A percentile compares a stretch with the other conserved stretches of the same genome.
These are phyloP conservation scores for Drosophila rufa DNA, from an alignment of 1,140 invertebrate species.

Conservation along the genomic window DNA sequence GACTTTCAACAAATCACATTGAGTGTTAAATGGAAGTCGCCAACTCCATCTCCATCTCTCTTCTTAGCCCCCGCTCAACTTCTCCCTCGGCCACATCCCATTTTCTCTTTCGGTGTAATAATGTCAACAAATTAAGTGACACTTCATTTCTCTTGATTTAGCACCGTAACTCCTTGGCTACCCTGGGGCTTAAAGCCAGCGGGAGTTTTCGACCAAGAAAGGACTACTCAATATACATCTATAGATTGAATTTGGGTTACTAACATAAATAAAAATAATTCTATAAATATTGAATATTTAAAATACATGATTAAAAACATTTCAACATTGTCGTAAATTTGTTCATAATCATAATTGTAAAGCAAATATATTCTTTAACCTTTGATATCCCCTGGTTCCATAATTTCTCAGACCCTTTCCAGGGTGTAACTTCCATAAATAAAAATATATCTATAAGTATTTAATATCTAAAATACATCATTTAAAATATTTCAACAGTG, in stretches of 20 bases:
- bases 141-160: slow-evolving; percentile 85
- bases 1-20: slow-evolving; percentile 8
- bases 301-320: too few relatives aligned
- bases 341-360: neutral
- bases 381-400: neutral
- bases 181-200: neutral
- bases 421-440: slow-evolving; percentile 1
- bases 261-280: too few relatives aligned
- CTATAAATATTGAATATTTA: too few relatives aligned
- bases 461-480: too few relatives aligned
- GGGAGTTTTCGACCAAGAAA: neutral
- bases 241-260: too few relatives aligned
- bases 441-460: too few relatives aligned
- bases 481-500: too few relatives aligned
- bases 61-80: neutral
- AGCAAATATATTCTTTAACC: too few relatives aligned
- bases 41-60: neutral
- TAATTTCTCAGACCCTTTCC: neutral
- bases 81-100: neutral
- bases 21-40: slow-evolving; percentile 15
- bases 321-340: too few relatives aligned
- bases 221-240: too few relatives aligned
- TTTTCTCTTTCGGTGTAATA: slow-evolving; percentile 55
- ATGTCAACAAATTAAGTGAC: slow-evolving; percentile 85
- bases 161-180: slow-evolving; percentile 34